Conservation (phyloP, 2,113 vertebrate genomes). For the Muntiacus muntjak region DNA sequence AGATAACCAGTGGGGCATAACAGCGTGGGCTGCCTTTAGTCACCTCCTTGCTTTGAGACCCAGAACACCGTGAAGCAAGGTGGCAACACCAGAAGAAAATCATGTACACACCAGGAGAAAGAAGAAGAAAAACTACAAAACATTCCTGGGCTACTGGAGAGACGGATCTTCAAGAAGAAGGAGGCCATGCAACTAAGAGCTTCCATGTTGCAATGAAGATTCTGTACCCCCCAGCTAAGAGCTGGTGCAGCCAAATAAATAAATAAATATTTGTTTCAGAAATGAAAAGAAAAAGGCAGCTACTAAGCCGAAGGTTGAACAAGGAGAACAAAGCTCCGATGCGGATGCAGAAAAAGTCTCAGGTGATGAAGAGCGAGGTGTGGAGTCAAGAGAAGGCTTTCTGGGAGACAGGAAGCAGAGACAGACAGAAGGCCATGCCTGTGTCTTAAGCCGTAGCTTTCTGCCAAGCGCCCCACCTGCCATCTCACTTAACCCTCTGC, state of each 20-base stretch:
- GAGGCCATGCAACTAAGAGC: neutral
- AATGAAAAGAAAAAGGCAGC: neutral
- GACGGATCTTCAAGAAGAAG: neutral
- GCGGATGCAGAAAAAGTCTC: neutral
- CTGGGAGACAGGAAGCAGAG: neutral
- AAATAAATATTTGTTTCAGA: neutral
- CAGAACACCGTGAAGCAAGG: neutral
- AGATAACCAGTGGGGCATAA: neutral
- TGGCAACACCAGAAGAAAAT: neutral
- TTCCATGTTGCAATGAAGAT: neutral
- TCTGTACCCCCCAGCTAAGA: neutral
- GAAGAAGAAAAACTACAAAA: neutral
- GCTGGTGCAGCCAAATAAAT: neutral
- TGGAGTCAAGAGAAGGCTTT: neutral
- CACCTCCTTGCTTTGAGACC: neutral
- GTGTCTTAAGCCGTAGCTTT: neutral
- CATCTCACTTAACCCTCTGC: neutral
- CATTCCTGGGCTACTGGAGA: neutral
- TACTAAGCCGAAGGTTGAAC: neutral
- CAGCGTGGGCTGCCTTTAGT: neutral
- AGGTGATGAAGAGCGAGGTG: neutral
- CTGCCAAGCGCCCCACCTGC: neutral
- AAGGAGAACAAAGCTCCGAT: neutral
- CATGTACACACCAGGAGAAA: neutral
- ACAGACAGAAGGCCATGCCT: neutral